These are phyloP conservation scores for Drosophila affinis DNA, from an alignment of 2,888 invertebrate genomes.

Conservation along the genomic window DNA sequence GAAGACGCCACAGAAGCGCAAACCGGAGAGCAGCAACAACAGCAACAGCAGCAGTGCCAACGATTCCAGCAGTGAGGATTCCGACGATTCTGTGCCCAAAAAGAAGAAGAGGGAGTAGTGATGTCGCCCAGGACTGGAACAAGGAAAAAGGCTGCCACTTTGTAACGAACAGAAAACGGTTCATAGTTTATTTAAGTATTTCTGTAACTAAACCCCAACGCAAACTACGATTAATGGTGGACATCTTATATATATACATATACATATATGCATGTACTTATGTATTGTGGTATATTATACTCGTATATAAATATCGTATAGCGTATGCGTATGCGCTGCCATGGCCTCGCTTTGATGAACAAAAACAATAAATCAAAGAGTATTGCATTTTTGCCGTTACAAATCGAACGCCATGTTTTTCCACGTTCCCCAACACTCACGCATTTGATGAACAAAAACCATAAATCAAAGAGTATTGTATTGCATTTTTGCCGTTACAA, in stretches of 20 bases:
- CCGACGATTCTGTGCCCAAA: constrained; percentile 58
- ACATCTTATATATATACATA: constrained; percentile 48
- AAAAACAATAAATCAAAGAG: constrained; percentile 32
- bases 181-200: constrained; percentile 66
- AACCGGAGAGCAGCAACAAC: constrained; percentile 43
- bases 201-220: constrained; percentile 62
- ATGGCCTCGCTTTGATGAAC: constrained; percentile 57
- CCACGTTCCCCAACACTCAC: neutral
- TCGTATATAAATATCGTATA: constrained; percentile 43
- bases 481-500: neutral
- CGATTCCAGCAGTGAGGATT: constrained; percentile 40
- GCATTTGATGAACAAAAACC: constrained; percentile 55
- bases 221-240: constrained; percentile 60
- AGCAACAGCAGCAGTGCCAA: constrained; percentile 47
- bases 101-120: constrained; percentile 58
- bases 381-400: neutral
- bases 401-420: neutral
- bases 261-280: constrained; percentile 29
- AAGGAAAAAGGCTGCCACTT: constrained; percentile 18
- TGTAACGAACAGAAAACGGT: constrained; percentile 73
- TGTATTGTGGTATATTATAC: constrained; percentile 28
- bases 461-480: constrained; percentile 25
- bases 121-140: neutral
- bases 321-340: constrained; percentile 43
- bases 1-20: constrained; percentile 69